phyloP scores from a whole-genome alignment of 2,797 vertebrate genomes.

The Chaenodraco wilsoni region DNA sequence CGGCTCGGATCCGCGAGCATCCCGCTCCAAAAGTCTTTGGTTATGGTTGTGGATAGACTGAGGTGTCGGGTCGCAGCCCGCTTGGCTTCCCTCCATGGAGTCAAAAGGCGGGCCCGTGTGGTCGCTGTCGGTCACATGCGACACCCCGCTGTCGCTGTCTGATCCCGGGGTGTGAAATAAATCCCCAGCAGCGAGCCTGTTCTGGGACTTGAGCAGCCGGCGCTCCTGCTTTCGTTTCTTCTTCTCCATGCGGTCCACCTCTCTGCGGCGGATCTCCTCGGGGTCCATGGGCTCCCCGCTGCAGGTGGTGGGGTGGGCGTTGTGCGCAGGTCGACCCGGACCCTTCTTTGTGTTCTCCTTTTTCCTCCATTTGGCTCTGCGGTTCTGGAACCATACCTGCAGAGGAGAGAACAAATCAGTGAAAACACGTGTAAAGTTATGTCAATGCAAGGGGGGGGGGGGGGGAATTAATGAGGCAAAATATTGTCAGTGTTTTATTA shows the following conservation, averaged over 20 bases:
- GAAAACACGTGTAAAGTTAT: conserved; percentile 16
- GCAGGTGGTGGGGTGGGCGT: conserved; percentile 97
- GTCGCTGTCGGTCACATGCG: conserved; percentile 88
- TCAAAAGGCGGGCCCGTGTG: conserved; percentile 75
- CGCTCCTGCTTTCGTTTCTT: conserved; percentile 97
- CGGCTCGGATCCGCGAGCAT: conserved; percentile 84
- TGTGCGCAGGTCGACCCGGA: conserved; percentile 96
- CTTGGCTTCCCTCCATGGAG: conserved; percentile 63
- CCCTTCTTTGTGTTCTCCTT: conserved; percentile 99
- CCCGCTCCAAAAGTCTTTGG: conserved; percentile 86
- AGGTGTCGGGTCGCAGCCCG: conserved; percentile 84
- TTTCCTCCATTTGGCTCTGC: conserved; percentile 98
- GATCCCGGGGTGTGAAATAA: conserved; percentile 94
- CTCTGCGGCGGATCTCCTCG: conserved; percentile 95
- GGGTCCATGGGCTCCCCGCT: conserved; percentile 99
- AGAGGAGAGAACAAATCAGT: conserved; percentile 24
- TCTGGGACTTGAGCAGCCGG: conserved; percentile 93
- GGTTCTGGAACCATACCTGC: conserved; percentile 99
- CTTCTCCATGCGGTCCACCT: conserved; percentile 94
- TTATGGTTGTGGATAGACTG: conserved; percentile 78
- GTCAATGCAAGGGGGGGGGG: conserved; percentile 12
- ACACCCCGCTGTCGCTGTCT: conserved; percentile 95
- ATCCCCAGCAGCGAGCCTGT: conserved; percentile 87
- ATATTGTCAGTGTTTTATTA: conserved; percentile 21
- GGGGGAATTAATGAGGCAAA: conserved; percentile 24